phyloP scores from a whole-genome alignment of 2,888 invertebrate genomes.

The Luperina nickerlii region DNA sequence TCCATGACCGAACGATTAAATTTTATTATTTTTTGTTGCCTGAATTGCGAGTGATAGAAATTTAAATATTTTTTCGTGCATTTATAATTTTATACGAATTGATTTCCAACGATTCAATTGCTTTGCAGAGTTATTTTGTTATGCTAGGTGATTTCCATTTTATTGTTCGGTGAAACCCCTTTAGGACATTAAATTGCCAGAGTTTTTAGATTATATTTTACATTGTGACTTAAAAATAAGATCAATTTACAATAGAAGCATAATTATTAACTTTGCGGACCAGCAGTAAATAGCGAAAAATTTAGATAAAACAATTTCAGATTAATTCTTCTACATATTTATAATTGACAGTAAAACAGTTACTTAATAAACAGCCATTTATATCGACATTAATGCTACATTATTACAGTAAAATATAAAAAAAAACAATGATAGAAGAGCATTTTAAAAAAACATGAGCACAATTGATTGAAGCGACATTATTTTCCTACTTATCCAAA shows the following conservation, averaged over 20 bases:
- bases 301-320: constrained; percentile 36
- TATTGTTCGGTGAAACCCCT: background rate
- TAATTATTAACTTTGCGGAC: constrained; percentile 17
- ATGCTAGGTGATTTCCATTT: constrained; percentile 26
- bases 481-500: constrained; percentile 57
- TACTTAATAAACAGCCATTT: constrained; percentile 61
- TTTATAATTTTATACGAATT: constrained; percentile 51
- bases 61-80: constrained; percentile 56
- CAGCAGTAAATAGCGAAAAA: constrained; percentile 46
- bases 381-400: constrained; percentile 49
- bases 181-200: constrained; percentile 2
- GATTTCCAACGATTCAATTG: constrained; percentile 42
- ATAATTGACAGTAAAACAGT: constrained; percentile 67
- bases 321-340: constrained; percentile 50
- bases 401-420: constrained; percentile 20
- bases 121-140: constrained; percentile 50
- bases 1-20: constrained; percentile 43
- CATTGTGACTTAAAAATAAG: constrained; percentile 40
- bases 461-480: constrained; percentile 44
- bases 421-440: background rate
- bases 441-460: constrained; percentile 26
- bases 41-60: constrained; percentile 45
- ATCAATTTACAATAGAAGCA: constrained; percentile 36
- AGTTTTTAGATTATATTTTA: constrained; percentile 15
- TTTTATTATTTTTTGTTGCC: constrained; percentile 44